Evolutionary conservation across 2,888 invertebrate genomes (phyloP).

Genomic region (Gymnocheta viridis): DNA sequence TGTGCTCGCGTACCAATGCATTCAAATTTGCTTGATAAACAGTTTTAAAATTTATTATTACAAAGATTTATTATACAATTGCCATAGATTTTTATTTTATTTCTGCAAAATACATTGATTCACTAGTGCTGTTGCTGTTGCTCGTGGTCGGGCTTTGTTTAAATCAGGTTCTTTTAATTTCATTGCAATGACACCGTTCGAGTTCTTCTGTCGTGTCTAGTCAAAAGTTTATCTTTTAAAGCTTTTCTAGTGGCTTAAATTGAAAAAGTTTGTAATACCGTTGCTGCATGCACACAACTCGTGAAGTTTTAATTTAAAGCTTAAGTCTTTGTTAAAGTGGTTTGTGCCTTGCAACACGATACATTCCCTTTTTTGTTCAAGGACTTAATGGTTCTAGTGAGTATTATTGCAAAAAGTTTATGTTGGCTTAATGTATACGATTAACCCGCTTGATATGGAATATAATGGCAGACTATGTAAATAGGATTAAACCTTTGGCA

Average conservation of each 20-base stretch:
- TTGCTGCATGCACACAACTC: neutral
- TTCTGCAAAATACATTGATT: slow-evolving; percentile 26
- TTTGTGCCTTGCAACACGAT: slow-evolving; percentile 47
- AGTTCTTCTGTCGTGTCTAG: slow-evolving; percentile 43
- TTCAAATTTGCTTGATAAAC: slow-evolving; percentile 45
- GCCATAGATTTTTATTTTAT: slow-evolving; percentile 19
- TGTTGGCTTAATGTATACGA: slow-evolving; percentile 45
- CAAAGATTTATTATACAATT: slow-evolving; percentile 47
- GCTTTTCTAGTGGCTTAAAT: slow-evolving; percentile 46
- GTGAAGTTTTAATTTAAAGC: slow-evolving; percentile 38
- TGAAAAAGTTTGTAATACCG: slow-evolving; percentile 26
- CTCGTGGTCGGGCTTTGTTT: slow-evolving; percentile 3
- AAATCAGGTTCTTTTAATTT: slow-evolving; percentile 53
- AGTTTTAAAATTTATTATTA: slow-evolving; percentile 47
- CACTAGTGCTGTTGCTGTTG: slow-evolving; percentile 5
- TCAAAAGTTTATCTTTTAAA: slow-evolving; percentile 59
- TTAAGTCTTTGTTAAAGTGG: slow-evolving; percentile 26
- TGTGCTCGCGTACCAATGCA: slow-evolving; percentile 9
- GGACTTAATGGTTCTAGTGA: slow-evolving; percentile 62
- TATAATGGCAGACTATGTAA: neutral
- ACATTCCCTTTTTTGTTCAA: slow-evolving; percentile 62
- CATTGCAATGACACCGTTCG: slow-evolving; percentile 24
- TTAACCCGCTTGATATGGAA: neutral
- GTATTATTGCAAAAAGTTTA: slow-evolving; percentile 41
- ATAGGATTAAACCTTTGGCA: neutral